Percentiles rank a stretch among this genome's conserved stretches.
Evolutionary conservation across 2,113 vertebrate genomes (phyloP).

Genomic region (Dipodomys spectabilis): DNA sequence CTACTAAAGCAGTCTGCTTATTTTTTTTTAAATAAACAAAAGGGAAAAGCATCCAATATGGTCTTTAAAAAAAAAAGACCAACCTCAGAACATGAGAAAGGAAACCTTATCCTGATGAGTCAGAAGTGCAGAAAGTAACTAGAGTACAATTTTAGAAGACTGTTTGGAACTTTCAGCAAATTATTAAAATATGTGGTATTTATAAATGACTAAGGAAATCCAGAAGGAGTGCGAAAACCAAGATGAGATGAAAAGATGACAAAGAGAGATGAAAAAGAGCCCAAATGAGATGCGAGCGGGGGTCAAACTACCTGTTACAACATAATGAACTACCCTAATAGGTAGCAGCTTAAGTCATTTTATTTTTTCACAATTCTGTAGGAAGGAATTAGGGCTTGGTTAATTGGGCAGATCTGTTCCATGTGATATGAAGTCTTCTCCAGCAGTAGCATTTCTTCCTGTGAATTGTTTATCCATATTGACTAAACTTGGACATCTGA

Average conservation of each 20-base stretch:
- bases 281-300: not conserved
- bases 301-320: not conserved
- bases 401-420: not conserved
- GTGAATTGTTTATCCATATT: not conserved
- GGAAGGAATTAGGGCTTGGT: not conserved
- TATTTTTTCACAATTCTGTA: not conserved
- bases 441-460: not conserved
- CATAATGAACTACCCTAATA: not conserved
- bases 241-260: conserved; percentile 11
- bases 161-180: conserved; percentile 35
- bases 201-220: conserved; percentile 41
- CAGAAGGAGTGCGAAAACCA: not conserved
- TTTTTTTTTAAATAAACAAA: conserved; percentile 51
- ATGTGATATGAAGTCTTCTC: not conserved
- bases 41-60: conserved; percentile 15
- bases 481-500: not conserved
- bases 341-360: not conserved
- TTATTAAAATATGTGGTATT: not conserved
- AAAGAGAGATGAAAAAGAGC: not conserved
- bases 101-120: conserved; percentile 65
- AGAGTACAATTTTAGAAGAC: conserved; percentile 70
- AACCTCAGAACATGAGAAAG: conserved; percentile 61
- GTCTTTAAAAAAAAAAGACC: conserved; percentile 25
- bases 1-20: conserved; percentile 19
- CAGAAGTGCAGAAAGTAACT: conserved; percentile 42